A percentile compares a stretch with the other conserved stretches of the same genome.
Evolutionary conservation across 2,113 vertebrate species (phyloP).

Genomic region (Gallinago jamesoni): DNA sequence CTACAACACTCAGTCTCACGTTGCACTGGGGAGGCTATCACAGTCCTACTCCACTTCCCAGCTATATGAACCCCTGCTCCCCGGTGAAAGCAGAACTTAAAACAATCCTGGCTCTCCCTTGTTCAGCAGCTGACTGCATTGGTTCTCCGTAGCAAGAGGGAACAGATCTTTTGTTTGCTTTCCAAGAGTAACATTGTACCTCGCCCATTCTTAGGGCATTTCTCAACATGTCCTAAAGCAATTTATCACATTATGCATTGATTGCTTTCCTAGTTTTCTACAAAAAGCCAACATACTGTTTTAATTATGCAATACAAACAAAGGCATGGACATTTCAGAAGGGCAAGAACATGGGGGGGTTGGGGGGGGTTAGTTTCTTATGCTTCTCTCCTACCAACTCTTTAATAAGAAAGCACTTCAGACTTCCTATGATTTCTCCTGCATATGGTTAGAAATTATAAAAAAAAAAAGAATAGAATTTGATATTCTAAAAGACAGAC

Average conservation of each 20-base stretch:
- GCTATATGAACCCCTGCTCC: accelerated
- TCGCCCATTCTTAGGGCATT: background rate
- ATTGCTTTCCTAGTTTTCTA: constrained; percentile 39
- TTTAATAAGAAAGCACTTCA: background rate
- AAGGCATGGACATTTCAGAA: background rate
- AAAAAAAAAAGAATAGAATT: background rate
- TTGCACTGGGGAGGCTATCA: background rate
- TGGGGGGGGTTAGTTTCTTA: background rate
- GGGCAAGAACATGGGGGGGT: background rate
- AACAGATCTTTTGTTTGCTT: background rate
- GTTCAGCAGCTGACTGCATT: background rate
- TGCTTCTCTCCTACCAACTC: background rate
- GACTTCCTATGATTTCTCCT: background rate
- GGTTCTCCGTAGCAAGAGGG: background rate
- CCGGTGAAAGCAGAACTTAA: background rate
- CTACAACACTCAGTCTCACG: background rate
- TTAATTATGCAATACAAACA: constrained; percentile 47
- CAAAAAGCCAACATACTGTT: constrained; percentile 16
- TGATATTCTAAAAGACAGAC: background rate
- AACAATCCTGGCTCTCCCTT: background rate
- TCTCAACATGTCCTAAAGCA: constrained; percentile 15
- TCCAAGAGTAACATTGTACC: background rate
- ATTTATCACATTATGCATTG: background rate
- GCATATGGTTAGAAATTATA: background rate
- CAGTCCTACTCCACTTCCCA: background rate